A percentile compares a stretch with the other conserved stretches of the same genome.
These are phyloP conservation scores for Notodromas monacha DNA, from an alignment of 2,888 invertebrate genomes.

Conservation along the genomic window DNA sequence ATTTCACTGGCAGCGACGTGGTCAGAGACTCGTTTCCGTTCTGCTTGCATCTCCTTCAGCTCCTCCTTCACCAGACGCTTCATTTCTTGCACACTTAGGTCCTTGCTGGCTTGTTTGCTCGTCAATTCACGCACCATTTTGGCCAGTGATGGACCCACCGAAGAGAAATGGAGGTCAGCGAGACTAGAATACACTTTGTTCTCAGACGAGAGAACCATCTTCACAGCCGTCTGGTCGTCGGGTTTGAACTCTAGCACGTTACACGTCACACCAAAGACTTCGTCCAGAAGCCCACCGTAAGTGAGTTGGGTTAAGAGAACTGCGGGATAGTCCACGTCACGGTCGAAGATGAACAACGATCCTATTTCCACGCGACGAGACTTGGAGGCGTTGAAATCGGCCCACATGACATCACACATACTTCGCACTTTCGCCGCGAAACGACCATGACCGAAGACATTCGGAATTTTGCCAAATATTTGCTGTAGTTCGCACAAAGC, in stretches of 20 bases:
- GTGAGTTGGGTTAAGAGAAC: neutral
- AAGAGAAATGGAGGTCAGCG: no score
- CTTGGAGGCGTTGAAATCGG: neutral
- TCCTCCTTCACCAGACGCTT: no score
- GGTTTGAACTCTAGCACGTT: neutral
- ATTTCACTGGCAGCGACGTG: no score
- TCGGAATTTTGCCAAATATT: slow-evolving; percentile 1
- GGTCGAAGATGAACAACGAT: neutral
- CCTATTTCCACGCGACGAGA: neutral
- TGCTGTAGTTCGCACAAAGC: neutral
- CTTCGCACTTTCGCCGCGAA: neutral
- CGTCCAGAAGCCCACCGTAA: neutral
- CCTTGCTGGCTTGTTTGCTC: no score
- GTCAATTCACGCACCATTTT: no score
- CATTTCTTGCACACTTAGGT: no score
- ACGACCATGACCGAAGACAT: neutral
- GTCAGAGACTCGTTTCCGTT: no score
- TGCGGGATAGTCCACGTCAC: neutral
- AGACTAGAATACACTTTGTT: no score
- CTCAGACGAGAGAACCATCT: no score
- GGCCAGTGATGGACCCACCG: no score
- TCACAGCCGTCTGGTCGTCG: no score
- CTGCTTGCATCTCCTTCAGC: no score
- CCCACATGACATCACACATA: neutral
- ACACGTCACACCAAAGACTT: neutral